Base-by-base conservation (phyloP, 2,888 invertebrate genomes). In the Latrodectus hesperus region DNA sequence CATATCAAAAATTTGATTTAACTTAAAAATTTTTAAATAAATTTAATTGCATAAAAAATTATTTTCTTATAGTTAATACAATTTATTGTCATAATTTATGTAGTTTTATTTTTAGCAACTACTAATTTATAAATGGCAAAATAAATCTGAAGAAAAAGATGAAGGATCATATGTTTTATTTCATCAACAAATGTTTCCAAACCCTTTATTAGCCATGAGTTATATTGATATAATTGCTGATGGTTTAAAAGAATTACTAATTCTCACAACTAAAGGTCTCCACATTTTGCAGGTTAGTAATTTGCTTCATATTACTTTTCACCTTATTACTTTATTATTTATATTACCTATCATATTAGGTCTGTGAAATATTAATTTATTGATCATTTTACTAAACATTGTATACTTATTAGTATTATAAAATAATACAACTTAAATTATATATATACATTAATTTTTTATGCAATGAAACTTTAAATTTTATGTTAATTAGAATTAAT, bases 191-290 rank as follows among this genome's bases (percentile, higher is more conserved):
- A 92, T 93, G 89, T 94, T 95, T 90, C 93, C 94, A 51, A 93
- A 94, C 88, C 95, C 95, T 9, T 93, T 95, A 72, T 93, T 95
- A 91, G 93, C 94, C 1, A 92, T 95, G 88, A 93, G 93, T 89
- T 94, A 94, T 90, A 91, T 94, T 53, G 95, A 95, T 91, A 92
- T 95, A 73, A 94, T 94, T 72, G 94, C 94, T 6, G 95, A 95
- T 92, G 95, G 95, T 16, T 92, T 95, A 75, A 94, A 94, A 89
- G 95, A 95, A 92, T 91, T 95, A 53, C 92, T 95, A 73, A 94
- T 95, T n/a, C 92, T 95, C 88, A 95, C 95, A 9, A 93, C 94
- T 90, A 94, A 94, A 90, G 95, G 95, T 55, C 93, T 95, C 17
- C 95, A 95, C 90, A 93, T 95, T 90, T 92, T 95, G 91, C 95